Evolutionary conservation across 2,888 invertebrate species (phyloP), one percentile per base, ranked within the genome.

Genomic region (Trissonchulus latispiculum): DNA sequence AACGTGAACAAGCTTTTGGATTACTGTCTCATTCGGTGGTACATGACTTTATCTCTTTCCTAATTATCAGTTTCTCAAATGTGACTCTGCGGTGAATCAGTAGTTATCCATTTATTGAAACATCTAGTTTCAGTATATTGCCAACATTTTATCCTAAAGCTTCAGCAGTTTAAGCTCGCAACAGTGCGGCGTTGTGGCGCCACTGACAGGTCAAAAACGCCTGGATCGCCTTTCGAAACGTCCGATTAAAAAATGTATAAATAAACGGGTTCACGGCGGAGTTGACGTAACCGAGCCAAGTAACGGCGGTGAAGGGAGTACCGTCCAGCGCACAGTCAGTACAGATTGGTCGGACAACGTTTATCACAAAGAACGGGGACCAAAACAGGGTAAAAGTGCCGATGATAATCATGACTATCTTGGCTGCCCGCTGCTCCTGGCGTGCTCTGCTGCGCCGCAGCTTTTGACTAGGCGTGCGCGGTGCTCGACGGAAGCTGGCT

Each of bases 221-320:
- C 29, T n/a, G 36, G 2, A 73, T 73, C 28, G 73, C 73, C 29
- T 61, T 23, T 61, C 71, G 37, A 59, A 73, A 73, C 29, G 73
- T 73, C 1, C 48, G 71, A 72, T 73, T 73, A 31, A 73, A 73
- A 48, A 73, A 72, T 28, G 74, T 74, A 67, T 74, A 74, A 29
- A 74, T 74, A 61, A 73, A 36, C n/a, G 74, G 74, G 33, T 74
- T 74, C 23, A 74, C 37, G 59, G 74, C 74, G 23, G 73, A 74
- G 61, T 75, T 75, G 31, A 23, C 35, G 66, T 75, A 75, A 28
- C 75, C 75, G 64, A 72, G 61, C 61, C 75, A 70, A 2, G 64
- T 62, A 32, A 70, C 68, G 29, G 36, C 23, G 8, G 2, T 36
- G 37, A 59, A 69, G 3, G 70, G 28, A 2, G 3, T 32, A 31